These are phyloP conservation scores for Pristionchus mayeri DNA, from an alignment of 2,888 invertebrate genomes.

Conservation along the genomic window DNA sequence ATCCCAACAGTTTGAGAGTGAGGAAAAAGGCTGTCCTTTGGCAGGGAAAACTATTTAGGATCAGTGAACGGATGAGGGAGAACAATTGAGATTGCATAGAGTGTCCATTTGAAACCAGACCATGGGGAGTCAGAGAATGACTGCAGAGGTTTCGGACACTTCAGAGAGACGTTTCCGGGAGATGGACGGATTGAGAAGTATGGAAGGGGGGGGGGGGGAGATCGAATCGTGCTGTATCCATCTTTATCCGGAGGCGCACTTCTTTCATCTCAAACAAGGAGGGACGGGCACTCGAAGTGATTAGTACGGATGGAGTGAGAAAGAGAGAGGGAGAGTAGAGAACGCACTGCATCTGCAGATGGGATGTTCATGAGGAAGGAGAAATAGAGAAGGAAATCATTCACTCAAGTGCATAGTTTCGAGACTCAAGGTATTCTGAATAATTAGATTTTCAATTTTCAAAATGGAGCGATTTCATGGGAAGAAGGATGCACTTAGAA, in stretches of 20 bases:
- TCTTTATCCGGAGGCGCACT: not conserved
- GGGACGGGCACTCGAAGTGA: not conserved
- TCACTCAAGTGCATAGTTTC: too few relatives aligned
- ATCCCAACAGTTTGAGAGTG: not conserved
- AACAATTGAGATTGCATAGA: not conserved
- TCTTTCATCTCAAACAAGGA: slow-evolving; percentile 35
- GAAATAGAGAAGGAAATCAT: too few relatives aligned
- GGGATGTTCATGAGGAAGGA: not conserved
- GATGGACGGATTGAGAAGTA: too few relatives aligned
- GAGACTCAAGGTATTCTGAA: too few relatives aligned
- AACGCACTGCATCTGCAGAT: not conserved
- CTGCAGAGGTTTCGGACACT: slow-evolving; percentile 17
- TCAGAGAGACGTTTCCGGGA: not conserved
- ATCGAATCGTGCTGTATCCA: slow-evolving; percentile 3
- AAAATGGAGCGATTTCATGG: too few relatives aligned
- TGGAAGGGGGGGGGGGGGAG: not conserved
- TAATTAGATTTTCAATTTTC: too few relatives aligned
- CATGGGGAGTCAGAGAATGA: not conserved
- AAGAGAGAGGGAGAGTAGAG: not conserved
- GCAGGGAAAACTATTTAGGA: not conserved
- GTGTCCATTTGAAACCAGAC: not conserved
- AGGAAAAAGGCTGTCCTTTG: not conserved
- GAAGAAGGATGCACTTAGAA: too few relatives aligned
- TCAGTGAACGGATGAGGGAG: not conserved
- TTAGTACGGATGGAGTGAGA: not conserved